Conservation (phyloP, 2,888 invertebrate genomes). For the Dinocampus coccinellae region DNA sequence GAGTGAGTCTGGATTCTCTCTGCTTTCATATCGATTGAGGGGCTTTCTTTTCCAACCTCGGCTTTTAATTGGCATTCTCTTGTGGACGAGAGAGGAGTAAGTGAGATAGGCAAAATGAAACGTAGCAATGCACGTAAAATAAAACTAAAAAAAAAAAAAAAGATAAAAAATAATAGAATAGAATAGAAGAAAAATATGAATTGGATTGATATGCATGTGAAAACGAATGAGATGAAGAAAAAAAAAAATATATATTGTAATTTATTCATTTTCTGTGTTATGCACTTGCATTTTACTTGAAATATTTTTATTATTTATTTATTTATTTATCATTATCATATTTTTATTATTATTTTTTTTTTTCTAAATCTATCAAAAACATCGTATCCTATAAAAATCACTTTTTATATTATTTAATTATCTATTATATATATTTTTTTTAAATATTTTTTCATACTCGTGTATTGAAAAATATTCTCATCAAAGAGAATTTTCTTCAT, state of each 20-base stretch:
- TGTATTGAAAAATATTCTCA: background rate
- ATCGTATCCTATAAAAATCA: background rate
- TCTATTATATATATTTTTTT: background rate
- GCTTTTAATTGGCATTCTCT: conserved; percentile 69
- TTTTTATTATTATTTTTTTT: no score
- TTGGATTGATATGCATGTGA: conserved; percentile 18
- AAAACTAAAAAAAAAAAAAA: background rate
- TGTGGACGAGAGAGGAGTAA: conserved; percentile 58
- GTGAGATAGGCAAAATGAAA: background rate
- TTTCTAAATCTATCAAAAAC: background rate
- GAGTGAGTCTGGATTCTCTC: conserved; percentile 49
- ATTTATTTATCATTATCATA: no score
- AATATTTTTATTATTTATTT: no score
- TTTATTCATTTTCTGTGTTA: conserved; percentile 13
- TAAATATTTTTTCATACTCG: background rate
- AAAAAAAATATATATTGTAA: conserved; percentile 45
- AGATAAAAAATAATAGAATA: background rate
- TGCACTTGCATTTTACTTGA: background rate
- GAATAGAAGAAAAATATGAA: conserved; percentile 43
- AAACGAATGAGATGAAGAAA: background rate
- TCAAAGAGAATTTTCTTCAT: background rate
- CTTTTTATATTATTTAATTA: background rate
- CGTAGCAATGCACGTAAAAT: conserved; percentile 1
- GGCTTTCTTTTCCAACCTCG: conserved; percentile 65
- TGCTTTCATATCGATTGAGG: conserved; percentile 66